Evolutionary conservation across 2,113 vertebrate species (phyloP).

Genomic region (Arenaria interpres): DNA sequence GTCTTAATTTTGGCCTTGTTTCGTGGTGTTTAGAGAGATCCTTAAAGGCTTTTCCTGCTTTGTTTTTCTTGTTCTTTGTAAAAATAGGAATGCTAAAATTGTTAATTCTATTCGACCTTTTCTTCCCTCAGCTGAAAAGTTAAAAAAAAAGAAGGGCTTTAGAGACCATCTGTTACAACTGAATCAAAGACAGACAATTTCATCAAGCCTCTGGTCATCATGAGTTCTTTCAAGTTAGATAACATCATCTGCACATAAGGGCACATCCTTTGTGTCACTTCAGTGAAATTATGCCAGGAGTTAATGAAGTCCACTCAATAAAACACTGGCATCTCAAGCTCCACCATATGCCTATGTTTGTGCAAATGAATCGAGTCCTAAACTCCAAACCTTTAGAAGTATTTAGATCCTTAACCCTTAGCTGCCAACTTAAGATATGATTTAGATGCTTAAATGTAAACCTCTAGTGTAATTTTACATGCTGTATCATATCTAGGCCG

Average conservation of each 20-base stretch:
- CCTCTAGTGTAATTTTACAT: neutral
- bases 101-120: neutral
- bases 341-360: neutral
- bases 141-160: neutral
- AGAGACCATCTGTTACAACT: neutral
- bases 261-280: neutral
- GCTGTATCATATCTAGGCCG: neutral
- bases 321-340: neutral
- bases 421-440: neutral
- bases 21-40: neutral
- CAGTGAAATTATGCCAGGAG: neutral
- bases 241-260: neutral
- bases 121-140: neutral
- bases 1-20: neutral
- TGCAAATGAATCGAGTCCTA: neutral
- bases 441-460: neutral
- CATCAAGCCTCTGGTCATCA: neutral
- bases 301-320: neutral
- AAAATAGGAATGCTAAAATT: neutral
- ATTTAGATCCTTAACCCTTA: neutral
- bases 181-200: neutral
- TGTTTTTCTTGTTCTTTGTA: neutral
- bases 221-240: neutral
- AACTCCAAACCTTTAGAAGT: neutral
- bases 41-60: neutral